Base-by-base conservation (phyloP, 1,140 invertebrate genomes). In the Augochlora pura region DNA sequence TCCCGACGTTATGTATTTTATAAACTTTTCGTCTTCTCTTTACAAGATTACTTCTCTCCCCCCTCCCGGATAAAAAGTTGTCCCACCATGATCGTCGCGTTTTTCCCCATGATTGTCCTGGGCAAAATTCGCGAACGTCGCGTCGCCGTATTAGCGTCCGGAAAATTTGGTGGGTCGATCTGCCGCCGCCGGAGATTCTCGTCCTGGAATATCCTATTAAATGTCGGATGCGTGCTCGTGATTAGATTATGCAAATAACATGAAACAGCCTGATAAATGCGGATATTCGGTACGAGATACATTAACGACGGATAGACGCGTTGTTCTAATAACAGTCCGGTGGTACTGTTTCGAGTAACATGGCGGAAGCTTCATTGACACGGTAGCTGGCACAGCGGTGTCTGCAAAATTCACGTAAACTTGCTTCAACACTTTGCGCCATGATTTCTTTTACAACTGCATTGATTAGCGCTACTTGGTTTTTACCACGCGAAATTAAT, bases 221-320 rank as follows among this genome's bases (percentile, higher is more conserved):
- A 59, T 27, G 52, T 59, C 49, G 57, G 25, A 32, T 38, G 21
- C 25, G n/a, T n/a, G n/a, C 1, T 4, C 16, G 1, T 12, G 71
- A 74, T 65, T 74, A 54, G 60, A 21, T 54, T 38, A 52, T 54
- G 62, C 46, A 32, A 54, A 74, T 39, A 65, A 32, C 21, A 52
- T 2, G 71, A 25, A 65, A 39, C 8, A 54, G 9, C 0, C 60
- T 12, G 32, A 21, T 25, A 38, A 74, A 54, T 39, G 10, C 16
- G n/a, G 6, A 23, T 52, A 52, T 52, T 46, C 25, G n/a, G 46
- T 25, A 52, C 46, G 18, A 16, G 59, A 4, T 16, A 46, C 14
- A 67, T 67, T 46, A 39, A 9, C 38, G 49, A 27, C 39, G 70
- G 18, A 54, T 66, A 65, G 14, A 39, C 38, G 49, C 18, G 21